Conservation (phyloP, 2,888 invertebrate species). For the Eristalis arbustorum region DNA sequence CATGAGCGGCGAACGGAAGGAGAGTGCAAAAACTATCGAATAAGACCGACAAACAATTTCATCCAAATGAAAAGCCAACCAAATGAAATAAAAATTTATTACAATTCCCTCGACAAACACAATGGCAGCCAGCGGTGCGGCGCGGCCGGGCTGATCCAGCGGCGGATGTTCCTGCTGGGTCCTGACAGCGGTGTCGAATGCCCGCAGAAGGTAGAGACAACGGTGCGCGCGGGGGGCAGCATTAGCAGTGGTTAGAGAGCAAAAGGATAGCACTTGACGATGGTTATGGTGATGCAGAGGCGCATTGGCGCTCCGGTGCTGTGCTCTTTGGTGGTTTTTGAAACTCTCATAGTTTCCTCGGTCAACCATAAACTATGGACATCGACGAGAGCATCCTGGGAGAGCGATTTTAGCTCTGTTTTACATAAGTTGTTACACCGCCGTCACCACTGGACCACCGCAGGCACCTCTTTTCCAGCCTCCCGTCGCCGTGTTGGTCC, state of each 20-base stretch:
- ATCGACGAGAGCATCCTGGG: slow-evolving; percentile 1
- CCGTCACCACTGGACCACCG: not conserved
- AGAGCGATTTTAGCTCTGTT: slow-evolving; percentile 47
- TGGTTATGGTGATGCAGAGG: slow-evolving; percentile 3
- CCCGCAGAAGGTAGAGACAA: not conserved
- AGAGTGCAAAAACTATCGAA: slow-evolving; percentile 27
- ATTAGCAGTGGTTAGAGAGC: slow-evolving; percentile 28
- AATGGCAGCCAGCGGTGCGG: slow-evolving; percentile 28
- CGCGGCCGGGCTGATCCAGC: too few species aligned
- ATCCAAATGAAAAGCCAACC: slow-evolving; percentile 65
- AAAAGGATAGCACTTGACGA: slow-evolving; percentile 15
- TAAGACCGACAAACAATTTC: slow-evolving; percentile 60
- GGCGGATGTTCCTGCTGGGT: not conserved
- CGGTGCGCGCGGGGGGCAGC: not conserved
- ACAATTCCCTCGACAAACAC: slow-evolving; percentile 50
- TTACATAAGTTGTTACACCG: slow-evolving; percentile 60
- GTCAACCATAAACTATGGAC: slow-evolving; percentile 63
- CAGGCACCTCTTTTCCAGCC: not conserved
- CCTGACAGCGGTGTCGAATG: not conserved
- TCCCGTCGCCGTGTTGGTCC: not conserved
- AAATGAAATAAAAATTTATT: slow-evolving; percentile 69
- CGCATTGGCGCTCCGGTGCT: slow-evolving; percentile 8
- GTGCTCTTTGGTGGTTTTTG: slow-evolving; percentile 46
- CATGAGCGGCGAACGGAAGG: slow-evolving; percentile 1
- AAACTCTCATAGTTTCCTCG: slow-evolving; percentile 55